phyloP scores from a whole-genome alignment of 1,140 invertebrate genomes.

The Aplysia californica region DNA sequence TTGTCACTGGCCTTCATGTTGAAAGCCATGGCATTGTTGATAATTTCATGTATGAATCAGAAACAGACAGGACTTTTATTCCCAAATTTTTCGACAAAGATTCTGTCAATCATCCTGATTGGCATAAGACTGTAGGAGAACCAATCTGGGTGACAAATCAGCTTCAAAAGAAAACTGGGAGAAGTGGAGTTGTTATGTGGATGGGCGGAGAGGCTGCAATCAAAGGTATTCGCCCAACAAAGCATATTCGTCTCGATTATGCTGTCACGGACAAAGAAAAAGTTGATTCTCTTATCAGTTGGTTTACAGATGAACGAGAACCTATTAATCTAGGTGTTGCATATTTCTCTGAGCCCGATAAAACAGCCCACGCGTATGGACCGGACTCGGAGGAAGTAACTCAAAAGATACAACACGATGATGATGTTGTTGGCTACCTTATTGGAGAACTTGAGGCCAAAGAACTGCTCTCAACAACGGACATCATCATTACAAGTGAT shows the following conservation, averaged over 20 bases:
- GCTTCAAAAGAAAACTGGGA: constrained; percentile 14
- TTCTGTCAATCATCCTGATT: constrained; percentile 6
- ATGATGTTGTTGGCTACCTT: constrained; percentile 52
- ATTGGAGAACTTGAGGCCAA: constrained; percentile 49
- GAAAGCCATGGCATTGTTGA: constrained; percentile 82
- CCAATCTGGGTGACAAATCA: constrained; percentile 19
- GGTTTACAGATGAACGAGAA: constrained; percentile 72
- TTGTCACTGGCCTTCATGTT: constrained; percentile 81
- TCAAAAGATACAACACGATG: constrained; percentile 42
- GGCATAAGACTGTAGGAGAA: constrained; percentile 1
- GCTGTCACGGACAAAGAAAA: constrained; percentile 68
- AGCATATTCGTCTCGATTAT: constrained; percentile 27
- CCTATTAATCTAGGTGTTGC: constrained; percentile 73
- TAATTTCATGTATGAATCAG: constrained; percentile 76
- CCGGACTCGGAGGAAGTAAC: constrained; percentile 58
- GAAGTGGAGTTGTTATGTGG: constrained; percentile 30
- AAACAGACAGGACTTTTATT: constrained; percentile 62
- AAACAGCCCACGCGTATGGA: constrained; percentile 67
- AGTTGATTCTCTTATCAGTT: constrained; percentile 74
- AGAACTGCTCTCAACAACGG: constrained; percentile 71
- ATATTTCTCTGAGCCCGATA: constrained; percentile 83
- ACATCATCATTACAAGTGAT: constrained; percentile 80
- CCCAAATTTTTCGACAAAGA: constrained; percentile 36
- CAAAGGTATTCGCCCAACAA: constrained; percentile 44
- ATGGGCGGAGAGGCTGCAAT: constrained; percentile 39